Evolutionary conservation across 1,140 invertebrate genomes (phyloP).

Genomic region (Zaprionus taronus): DNA sequence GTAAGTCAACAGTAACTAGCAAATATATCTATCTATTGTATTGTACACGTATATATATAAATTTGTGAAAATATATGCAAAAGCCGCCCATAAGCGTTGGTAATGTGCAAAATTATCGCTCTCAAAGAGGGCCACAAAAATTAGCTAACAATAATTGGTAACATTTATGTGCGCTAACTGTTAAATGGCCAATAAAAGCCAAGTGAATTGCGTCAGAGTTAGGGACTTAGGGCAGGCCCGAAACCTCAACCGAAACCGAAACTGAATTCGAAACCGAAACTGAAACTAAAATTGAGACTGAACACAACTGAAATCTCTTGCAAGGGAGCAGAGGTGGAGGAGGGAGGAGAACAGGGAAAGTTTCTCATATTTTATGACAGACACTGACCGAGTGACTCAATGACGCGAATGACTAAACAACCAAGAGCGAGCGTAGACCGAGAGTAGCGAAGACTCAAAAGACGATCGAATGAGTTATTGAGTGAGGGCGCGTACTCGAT

Average conservation of each 20-base stretch:
- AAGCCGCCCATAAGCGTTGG: constrained; percentile 26
- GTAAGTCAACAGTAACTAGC: not conserved
- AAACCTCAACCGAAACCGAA: constrained; percentile 7
- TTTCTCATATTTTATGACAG: constrained; percentile 27
- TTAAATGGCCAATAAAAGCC: constrained; percentile 73
- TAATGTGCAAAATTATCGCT: constrained; percentile 34
- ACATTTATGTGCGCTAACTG: constrained; percentile 77
- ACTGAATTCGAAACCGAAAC: constrained; percentile 7
- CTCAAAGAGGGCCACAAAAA: constrained; percentile 46
- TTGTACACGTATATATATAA: too few relatives aligned
- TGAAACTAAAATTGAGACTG: constrained; percentile 11
- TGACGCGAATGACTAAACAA: constrained; percentile 17
- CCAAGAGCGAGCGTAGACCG: not conserved
- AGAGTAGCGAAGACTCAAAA: not conserved
- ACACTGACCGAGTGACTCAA: constrained; percentile 25
- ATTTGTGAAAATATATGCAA: not conserved
- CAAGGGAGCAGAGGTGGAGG: not conserved
- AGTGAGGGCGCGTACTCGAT: constrained; percentile 50
- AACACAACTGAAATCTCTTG: not conserved
- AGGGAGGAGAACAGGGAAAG: constrained; percentile 8
- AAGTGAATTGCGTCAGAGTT: constrained; percentile 69
- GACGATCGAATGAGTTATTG: constrained; percentile 36
- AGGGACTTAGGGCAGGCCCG: constrained; percentile 20
- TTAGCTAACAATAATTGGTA: constrained; percentile 77
- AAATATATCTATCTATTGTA: constrained; percentile 3